Evolutionary conservation across 2,113 vertebrate species (phyloP).

Genomic region (Barnardius zonarius): DNA sequence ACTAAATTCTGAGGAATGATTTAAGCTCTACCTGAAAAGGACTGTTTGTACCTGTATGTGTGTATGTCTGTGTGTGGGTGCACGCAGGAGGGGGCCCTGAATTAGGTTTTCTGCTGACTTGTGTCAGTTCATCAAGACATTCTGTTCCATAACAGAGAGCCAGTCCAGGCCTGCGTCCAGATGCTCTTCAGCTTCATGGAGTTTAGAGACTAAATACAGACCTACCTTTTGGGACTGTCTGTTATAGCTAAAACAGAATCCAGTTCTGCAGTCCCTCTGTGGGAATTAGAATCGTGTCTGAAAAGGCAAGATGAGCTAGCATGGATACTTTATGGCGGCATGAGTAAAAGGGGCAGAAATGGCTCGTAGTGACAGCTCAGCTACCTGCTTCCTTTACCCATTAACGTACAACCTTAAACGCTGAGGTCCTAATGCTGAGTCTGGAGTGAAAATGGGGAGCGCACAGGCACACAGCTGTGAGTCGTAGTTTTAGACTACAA

Average conservation of each 20-base stretch:
- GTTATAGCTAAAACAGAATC: neutral
- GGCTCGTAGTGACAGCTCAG: neutral
- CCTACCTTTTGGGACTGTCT: neutral
- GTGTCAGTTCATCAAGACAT: neutral
- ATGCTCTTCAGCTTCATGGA: neutral
- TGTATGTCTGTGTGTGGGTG: neutral
- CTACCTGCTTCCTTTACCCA: neutral
- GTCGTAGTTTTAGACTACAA: neutral
- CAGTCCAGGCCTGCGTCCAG: neutral
- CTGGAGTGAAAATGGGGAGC: neutral
- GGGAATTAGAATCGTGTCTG: neutral
- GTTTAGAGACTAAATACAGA: neutral
- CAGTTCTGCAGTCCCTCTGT: neutral
- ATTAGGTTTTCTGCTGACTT: conserved; percentile 18
- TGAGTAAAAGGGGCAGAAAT: neutral
- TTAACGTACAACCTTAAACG: neutral
- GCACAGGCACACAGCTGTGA: neutral
- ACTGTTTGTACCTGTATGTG: neutral
- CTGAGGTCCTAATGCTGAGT: neutral
- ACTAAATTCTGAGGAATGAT: conserved; percentile 9
- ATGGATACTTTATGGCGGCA: neutral
- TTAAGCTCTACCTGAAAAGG: neutral
- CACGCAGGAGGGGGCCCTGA: neutral
- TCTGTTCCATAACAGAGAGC: neutral
- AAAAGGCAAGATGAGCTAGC: neutral